Conservation (phyloP, 2,888 invertebrate genomes). For the Agrochola circellaris region DNA sequence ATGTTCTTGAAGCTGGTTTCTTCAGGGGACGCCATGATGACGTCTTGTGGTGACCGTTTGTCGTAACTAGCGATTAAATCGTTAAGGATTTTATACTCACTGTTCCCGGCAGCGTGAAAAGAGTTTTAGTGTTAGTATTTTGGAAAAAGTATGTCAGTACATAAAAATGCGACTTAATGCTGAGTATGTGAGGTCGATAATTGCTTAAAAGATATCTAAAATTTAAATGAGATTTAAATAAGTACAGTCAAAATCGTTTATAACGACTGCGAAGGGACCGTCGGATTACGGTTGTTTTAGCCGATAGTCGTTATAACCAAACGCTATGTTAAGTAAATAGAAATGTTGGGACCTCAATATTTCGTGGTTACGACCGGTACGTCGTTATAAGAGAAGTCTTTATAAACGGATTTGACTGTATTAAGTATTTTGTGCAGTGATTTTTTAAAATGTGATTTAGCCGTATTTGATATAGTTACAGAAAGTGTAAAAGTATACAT, state of each 20-base stretch:
- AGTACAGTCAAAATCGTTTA: no score
- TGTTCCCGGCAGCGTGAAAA: conserved; percentile 74
- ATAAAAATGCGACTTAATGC: conserved; percentile 1
- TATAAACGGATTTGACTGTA: no score
- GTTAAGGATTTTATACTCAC: conserved; percentile 87
- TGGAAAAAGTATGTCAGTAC: conserved; percentile 15
- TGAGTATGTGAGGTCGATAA: not conserved
- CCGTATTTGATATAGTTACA: not conserved
- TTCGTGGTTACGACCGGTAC: no score
- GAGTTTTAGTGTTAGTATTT: conserved; percentile 62
- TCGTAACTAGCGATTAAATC: conserved; percentile 79
- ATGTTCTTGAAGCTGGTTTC: conserved; percentile 86
- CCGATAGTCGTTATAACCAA: no score
- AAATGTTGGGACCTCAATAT: no score
- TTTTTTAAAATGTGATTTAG: not conserved
- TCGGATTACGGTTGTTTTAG: no score
- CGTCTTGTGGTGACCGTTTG: conserved; percentile 87
- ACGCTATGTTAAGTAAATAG: no score
- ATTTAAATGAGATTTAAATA: not conserved
- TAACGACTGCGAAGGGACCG: no score
- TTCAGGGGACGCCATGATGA: conserved; percentile 88
- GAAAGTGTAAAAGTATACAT: not conserved
- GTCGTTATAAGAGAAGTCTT: no score
- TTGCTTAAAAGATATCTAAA: not conserved
- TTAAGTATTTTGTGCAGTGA: not conserved